Conservation (phyloP, 2,113 vertebrate species). For the Sorex araneus region DNA sequence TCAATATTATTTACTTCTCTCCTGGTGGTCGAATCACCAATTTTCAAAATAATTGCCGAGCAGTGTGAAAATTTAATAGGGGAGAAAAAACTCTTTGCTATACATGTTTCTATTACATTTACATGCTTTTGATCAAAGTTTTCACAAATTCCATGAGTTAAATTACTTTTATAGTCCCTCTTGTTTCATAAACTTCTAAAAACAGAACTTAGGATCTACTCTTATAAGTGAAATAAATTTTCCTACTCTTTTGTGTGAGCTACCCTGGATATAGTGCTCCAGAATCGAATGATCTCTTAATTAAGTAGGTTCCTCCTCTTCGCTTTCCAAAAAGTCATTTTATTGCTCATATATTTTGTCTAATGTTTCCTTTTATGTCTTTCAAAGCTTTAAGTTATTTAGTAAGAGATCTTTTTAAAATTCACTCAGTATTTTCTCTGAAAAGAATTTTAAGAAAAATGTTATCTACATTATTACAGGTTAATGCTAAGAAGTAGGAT, state of each 20-base stretch:
- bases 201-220: background rate
- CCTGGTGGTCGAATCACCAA: background rate
- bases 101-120: background rate
- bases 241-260: background rate
- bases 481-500: background rate
- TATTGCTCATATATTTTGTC: background rate
- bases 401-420: constrained; percentile 35
- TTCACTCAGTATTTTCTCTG: background rate
- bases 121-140: background rate
- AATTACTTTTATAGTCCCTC: background rate
- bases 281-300: background rate
- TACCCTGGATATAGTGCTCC: background rate
- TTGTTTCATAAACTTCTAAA: background rate
- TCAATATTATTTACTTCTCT: background rate
- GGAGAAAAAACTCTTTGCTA: background rate
- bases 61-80: background rate
- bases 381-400: background rate
- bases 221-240: background rate
- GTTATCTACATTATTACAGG: background rate
- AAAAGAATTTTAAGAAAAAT: constrained; percentile 17
- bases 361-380: background rate
- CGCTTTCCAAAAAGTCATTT: background rate
- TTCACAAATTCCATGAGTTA: background rate
- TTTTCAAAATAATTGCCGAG: background rate
- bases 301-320: background rate